Evolutionary conservation across 1,140 invertebrate species (phyloP).

Genomic region (Tyrophagus putrescentiae): DNA sequence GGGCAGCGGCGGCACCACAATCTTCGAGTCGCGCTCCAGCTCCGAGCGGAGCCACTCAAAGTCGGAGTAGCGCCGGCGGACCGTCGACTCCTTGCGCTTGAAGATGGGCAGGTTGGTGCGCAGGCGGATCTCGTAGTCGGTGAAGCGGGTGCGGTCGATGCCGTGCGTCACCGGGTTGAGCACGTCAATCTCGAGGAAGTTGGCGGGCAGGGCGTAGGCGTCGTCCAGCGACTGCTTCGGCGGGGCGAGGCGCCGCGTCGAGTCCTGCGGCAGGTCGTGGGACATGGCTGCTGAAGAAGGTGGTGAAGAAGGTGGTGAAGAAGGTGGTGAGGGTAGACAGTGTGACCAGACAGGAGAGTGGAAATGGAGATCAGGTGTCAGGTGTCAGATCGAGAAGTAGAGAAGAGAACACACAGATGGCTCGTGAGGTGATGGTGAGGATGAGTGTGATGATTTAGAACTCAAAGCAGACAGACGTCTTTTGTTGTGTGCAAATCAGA

Average conservation of each 20-base stretch:
- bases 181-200: slow-evolving; percentile 99
- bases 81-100: slow-evolving; percentile 97
- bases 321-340: no score
- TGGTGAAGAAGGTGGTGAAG: no score
- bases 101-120: slow-evolving; percentile 99
- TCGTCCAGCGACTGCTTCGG: slow-evolving; percentile 99
- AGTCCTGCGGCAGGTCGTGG: slow-evolving; percentile 4
- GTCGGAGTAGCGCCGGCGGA: slow-evolving; percentile 92
- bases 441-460: no score
- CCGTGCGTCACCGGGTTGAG: slow-evolving; percentile 95
- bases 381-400: no score
- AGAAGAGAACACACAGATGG: no score
- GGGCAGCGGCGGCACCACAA: slow-evolving; percentile 91
- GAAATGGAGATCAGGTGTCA: no score
- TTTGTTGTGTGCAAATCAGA: no score
- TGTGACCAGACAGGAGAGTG: no score
- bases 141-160: slow-evolving; percentile 81
- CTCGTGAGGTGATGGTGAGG: no score
- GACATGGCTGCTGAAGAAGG: no score
- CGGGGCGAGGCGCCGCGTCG: slow-evolving; percentile 55
- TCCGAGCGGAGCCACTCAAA: slow-evolving; percentile 99
- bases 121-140: slow-evolving; percentile 98
- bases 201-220: slow-evolving; percentile 96
- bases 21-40: slow-evolving; percentile 98
- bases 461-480: no score